Evolutionary conservation across 2,888 invertebrate genomes (phyloP).

Genomic region (Volucella inflata): DNA sequence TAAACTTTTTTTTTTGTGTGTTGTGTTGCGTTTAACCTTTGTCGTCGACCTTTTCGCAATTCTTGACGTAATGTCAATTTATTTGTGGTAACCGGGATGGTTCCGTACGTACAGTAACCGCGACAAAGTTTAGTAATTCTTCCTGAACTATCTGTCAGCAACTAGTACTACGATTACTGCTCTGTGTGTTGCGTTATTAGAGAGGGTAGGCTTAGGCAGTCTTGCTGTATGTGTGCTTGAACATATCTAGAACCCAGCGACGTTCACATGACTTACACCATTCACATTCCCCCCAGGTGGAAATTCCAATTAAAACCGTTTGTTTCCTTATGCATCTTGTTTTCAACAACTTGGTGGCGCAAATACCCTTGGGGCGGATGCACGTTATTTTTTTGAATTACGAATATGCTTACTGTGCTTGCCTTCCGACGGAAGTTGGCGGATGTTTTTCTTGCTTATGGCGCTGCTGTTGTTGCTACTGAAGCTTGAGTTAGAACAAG

Average conservation of each 20-base stretch:
- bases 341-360: slow-evolving; percentile 22
- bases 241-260: neutral
- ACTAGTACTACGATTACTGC: slow-evolving; percentile 9
- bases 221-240: neutral
- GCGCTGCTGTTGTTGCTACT: neutral
- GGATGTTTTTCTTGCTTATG: slow-evolving; percentile 19
- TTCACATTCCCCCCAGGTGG: neutral
- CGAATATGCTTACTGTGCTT: slow-evolving; percentile 40
- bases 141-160: slow-evolving; percentile 10
- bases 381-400: slow-evolving; percentile 61
- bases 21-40: slow-evolving; percentile 22
- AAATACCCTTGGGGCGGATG: slow-evolving; percentile 29
- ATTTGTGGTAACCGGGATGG: neutral
- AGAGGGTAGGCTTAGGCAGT: neutral
- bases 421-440: neutral
- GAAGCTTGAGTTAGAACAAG: neutral
- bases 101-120: neutral
- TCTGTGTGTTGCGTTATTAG: neutral
- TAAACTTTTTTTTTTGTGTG: slow-evolving; percentile 7
- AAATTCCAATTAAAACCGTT: slow-evolving; percentile 56
- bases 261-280: neutral
- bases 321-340: slow-evolving; percentile 34
- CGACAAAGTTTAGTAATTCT: neutral
- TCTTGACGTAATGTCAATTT: neutral
- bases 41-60: slow-evolving; percentile 22